Evolutionary conservation across 2,113 vertebrate species (phyloP).

Genomic region (Phoxinus phoxinus): DNA sequence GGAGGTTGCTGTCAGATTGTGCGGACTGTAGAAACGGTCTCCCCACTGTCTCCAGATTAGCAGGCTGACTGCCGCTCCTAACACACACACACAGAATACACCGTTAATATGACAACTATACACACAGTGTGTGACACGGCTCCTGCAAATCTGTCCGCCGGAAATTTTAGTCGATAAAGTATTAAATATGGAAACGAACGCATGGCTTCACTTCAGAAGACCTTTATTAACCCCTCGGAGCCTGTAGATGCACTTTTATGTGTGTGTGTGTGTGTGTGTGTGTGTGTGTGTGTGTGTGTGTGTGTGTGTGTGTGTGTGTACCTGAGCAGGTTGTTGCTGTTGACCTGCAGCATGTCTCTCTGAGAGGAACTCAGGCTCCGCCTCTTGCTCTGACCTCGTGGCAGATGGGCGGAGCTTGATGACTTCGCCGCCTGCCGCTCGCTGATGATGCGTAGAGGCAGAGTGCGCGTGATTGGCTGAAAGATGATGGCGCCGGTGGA

Average conservation of each 20-base stretch:
- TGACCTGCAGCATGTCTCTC: slow-evolving; percentile 52
- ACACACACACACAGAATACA: slow-evolving; percentile 32
- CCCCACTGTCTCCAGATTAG: slow-evolving; percentile 79
- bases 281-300: not conserved
- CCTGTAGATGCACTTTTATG: too few species aligned
- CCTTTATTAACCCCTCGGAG: too few species aligned
- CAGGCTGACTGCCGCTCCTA: slow-evolving; percentile 85
- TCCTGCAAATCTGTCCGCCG: too few species aligned
- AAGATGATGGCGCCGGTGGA: slow-evolving; percentile 81
- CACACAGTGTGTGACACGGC: not conserved
- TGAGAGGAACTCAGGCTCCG: slow-evolving; percentile 71
- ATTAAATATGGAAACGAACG: too few species aligned
- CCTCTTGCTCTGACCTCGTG: slow-evolving; percentile 66
- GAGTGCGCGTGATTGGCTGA: slow-evolving; percentile 76
- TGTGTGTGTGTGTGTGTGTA: slow-evolving; percentile 42
- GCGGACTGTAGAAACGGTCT: slow-evolving; percentile 79
- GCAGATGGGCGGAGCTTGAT: slow-evolving; percentile 18
- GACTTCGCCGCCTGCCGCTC: slow-evolving; percentile 63
- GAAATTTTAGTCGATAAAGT: too few species aligned
- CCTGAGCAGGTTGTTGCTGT: slow-evolving; percentile 67
- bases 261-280: not conserved
- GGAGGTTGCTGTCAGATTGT: slow-evolving; percentile 77
- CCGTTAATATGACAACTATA: not conserved
- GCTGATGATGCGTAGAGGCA: slow-evolving; percentile 76
- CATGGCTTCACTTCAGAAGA: too few species aligned